Conservation (phyloP, 92 coral and sea anemone genomes). For the Epizoanthus ramosus region DNA sequence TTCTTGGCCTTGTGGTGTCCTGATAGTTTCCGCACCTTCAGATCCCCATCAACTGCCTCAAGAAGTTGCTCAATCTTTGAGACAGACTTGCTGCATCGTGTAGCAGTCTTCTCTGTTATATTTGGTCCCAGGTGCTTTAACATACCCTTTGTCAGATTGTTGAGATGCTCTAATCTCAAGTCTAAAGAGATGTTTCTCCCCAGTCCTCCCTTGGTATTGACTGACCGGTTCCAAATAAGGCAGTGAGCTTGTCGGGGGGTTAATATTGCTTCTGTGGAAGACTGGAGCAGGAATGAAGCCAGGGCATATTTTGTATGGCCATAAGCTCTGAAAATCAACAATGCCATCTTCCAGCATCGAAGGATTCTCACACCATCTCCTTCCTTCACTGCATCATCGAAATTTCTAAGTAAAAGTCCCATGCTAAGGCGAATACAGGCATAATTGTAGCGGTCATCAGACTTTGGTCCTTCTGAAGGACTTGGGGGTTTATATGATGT, state of each 20-base stretch:
- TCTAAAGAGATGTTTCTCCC: constrained; percentile 72
- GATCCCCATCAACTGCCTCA: constrained; percentile 55
- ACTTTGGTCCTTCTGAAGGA: no score
- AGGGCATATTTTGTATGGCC: constrained; percentile 62
- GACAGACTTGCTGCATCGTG: constrained; percentile 59
- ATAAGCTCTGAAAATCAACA: constrained; percentile 55
- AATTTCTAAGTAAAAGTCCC: constrained; percentile 52
- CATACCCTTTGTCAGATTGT: constrained; percentile 48
- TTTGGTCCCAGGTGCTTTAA: constrained; percentile 61
- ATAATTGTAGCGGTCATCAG: constrained; percentile 58
- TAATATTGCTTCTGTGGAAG: constrained; percentile 40
- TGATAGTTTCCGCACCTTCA: constrained; percentile 43
- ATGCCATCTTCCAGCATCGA: constrained; percentile 59
- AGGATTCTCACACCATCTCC: constrained; percentile 70
- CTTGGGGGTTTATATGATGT: no score
- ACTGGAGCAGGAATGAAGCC: constrained; percentile 53
- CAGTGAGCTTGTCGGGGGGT: constrained; percentile 58
- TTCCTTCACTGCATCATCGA: constrained; percentile 80
- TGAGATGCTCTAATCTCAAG: constrained; percentile 59
- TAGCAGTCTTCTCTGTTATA: constrained; percentile 50
- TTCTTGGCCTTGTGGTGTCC: constrained; percentile 52
- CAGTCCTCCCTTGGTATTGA: constrained; percentile 62
- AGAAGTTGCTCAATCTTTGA: constrained; percentile 28
- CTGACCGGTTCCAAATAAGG: constrained; percentile 69
- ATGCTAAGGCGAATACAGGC: constrained; percentile 39